Percentiles rank a stretch among this genome's conserved stretches.
Conservation (phyloP, 92 coral and sea anemone species). For the Montipora capitata region DNA sequence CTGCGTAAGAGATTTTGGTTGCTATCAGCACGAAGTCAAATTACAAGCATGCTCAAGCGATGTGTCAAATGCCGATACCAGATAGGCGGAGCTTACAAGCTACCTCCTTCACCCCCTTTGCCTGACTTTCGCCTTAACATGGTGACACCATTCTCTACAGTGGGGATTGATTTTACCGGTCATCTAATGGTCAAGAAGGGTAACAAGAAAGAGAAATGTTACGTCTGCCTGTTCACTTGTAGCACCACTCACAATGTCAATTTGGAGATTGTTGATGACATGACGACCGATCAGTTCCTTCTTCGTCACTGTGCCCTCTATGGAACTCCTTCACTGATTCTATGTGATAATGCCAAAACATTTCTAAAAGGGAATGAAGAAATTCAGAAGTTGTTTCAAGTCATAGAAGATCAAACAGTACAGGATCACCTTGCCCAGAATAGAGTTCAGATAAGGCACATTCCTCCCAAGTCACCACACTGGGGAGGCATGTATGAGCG, state of each 20-base stretch:
- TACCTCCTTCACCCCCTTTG: conserved; percentile 51
- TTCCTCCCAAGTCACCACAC: too few species aligned
- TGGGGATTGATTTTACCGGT: conserved; percentile 57
- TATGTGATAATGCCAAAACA: conserved; percentile 30
- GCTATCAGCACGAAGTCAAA: conserved; percentile 41
- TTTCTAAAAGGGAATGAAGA: too few species aligned
- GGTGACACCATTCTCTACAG: conserved; percentile 34
- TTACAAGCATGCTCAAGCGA: conserved; percentile 17
- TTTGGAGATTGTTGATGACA: conserved; percentile 37
- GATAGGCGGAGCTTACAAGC: conserved; percentile 22
- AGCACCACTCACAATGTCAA: conserved; percentile 28
- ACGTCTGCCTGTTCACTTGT: conserved; percentile 20
- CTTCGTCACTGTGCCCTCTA: conserved; percentile 45
- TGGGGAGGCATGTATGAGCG: too few species aligned
- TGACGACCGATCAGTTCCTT: conserved; percentile 41
- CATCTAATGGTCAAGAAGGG: conserved; percentile 37
- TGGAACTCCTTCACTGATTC: conserved; percentile 40
- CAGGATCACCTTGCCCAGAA: too few species aligned
- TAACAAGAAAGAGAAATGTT: conserved; percentile 6
- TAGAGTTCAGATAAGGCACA: too few species aligned
- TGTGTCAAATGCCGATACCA: conserved; percentile 37
- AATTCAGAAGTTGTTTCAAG: too few species aligned
- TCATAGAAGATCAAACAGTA: too few species aligned
- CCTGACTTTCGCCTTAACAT: conserved; percentile 55
- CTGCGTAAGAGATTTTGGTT: conserved; percentile 50